Conservation (phyloP, 1,140 invertebrate genomes). For the Drosophila teissieri region DNA sequence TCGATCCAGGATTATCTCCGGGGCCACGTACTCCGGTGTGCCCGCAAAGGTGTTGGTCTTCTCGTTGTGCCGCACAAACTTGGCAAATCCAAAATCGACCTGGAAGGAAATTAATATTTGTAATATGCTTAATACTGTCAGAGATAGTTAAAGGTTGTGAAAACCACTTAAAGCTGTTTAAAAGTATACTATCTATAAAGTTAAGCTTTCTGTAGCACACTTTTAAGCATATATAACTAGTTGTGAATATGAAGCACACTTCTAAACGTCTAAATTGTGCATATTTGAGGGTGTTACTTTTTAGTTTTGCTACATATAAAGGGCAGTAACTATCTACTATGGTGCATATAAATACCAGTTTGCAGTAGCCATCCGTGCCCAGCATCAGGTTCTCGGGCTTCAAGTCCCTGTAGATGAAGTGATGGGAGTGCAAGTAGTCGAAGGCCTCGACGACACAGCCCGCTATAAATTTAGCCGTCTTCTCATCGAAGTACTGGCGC, state of each 20-base stretch:
- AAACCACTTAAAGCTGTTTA: not conserved
- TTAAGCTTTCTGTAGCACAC: too few species aligned
- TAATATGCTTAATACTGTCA: not conserved
- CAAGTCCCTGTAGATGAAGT: slow-evolving; percentile 96
- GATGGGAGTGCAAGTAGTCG: slow-evolving; percentile 93
- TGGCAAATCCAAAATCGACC: slow-evolving; percentile 99
- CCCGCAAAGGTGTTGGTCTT: slow-evolving; percentile 99
- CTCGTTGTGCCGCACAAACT: slow-evolving; percentile 90
- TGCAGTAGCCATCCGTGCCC: slow-evolving; percentile 94
- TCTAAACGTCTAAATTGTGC: too few species aligned
- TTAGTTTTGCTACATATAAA: too few species aligned
- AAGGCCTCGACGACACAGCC: slow-evolving; percentile 97
- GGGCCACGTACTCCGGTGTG: slow-evolving; percentile 94
- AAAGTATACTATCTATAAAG: not conserved
- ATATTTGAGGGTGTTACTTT: accelerated
- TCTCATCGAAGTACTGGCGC: slow-evolving; percentile 93
- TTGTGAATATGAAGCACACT: too few species aligned
- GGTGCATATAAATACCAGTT: slow-evolving; percentile 91
- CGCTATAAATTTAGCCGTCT: slow-evolving; percentile 93
- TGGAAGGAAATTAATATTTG: slow-evolving; percentile 77
- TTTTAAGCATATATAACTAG: not conserved
- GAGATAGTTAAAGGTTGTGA: not conserved
- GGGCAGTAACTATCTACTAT: too few species aligned
- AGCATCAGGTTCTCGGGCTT: slow-evolving; percentile 98
- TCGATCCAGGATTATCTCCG: slow-evolving; percentile 97